phyloP scores from a whole-genome alignment of 2,113 vertebrate species.

The Plotosus lineatus region DNA sequence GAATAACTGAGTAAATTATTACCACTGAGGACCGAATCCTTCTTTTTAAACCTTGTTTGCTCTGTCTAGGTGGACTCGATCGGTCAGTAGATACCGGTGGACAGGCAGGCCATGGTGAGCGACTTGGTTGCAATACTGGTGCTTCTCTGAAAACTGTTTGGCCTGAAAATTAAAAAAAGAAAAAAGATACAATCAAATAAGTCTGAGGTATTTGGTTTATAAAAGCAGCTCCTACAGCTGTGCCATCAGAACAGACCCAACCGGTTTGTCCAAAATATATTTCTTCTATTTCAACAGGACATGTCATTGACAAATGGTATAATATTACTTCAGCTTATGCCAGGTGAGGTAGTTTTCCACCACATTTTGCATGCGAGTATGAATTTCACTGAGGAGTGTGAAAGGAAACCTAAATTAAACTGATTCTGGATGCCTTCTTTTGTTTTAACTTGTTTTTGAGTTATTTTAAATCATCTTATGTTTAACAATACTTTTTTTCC shows the following conservation, averaged over 20 bases:
- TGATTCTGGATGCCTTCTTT: background rate
- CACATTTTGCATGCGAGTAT: background rate
- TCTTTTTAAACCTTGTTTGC: background rate
- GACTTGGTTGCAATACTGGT: background rate
- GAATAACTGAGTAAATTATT: background rate
- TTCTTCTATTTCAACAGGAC: background rate
- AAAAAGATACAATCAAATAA: background rate
- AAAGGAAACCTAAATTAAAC: background rate
- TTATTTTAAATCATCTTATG: background rate
- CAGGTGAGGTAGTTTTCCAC: background rate
- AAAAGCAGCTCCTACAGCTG: background rate
- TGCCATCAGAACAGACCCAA: background rate
- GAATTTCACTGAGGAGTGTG: background rate
- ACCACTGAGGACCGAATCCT: slow-evolving; percentile 30
- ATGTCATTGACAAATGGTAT: background rate
- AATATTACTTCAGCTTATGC: background rate
- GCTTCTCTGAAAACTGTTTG: slow-evolving; percentile 10
- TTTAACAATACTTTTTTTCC: background rate
- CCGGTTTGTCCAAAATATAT: background rate
- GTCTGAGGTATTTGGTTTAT: background rate
- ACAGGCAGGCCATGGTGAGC: background rate
- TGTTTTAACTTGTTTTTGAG: background rate
- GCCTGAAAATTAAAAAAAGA: background rate
- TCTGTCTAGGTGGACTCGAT: background rate
- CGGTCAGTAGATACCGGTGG: background rate